Evolutionary conservation across 2,113 vertebrate genomes (phyloP).

Genomic region (Synodontis membranacea): DNA sequence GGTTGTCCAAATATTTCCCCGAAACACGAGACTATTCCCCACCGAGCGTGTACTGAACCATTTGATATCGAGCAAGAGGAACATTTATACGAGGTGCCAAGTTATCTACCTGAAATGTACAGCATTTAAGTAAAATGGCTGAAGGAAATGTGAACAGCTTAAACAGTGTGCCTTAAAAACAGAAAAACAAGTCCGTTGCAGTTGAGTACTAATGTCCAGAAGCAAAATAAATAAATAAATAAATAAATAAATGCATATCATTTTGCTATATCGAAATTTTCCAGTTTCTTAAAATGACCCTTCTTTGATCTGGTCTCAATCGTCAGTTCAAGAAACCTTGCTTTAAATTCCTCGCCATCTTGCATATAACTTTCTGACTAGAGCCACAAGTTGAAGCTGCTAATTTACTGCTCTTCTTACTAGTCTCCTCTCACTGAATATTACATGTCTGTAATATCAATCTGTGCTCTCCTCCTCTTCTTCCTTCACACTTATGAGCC

Average conservation of each 20-base stretch:
- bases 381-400: constrained; percentile 53
- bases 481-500: constrained; percentile 49
- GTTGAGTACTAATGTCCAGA: too few relatives aligned
- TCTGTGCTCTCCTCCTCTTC: constrained; percentile 60
- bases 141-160: not conserved
- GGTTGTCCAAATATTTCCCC: constrained; percentile 43
- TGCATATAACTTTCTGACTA: constrained; percentile 19
- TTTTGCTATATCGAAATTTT: not conserved
- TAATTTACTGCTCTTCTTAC: constrained; percentile 64
- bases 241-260: too few relatives aligned
- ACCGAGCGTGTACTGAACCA: constrained; percentile 40
- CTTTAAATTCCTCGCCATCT: constrained; percentile 33
- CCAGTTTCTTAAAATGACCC: not conserved
- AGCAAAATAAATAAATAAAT: too few relatives aligned
- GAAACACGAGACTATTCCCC: constrained; percentile 47
- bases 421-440: constrained; percentile 44
- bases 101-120: constrained; percentile 23
- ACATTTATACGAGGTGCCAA: constrained; percentile 27
- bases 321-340: not conserved
- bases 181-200: not conserved
- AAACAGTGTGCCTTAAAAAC: not conserved
- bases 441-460: constrained; percentile 54
- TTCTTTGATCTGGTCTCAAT: not conserved
- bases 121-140: not conserved
- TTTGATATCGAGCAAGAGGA: constrained; percentile 41